Evolutionary conservation across 1,140 invertebrate genomes (phyloP).

Genomic region (Drosophila rhopaloa): DNA sequence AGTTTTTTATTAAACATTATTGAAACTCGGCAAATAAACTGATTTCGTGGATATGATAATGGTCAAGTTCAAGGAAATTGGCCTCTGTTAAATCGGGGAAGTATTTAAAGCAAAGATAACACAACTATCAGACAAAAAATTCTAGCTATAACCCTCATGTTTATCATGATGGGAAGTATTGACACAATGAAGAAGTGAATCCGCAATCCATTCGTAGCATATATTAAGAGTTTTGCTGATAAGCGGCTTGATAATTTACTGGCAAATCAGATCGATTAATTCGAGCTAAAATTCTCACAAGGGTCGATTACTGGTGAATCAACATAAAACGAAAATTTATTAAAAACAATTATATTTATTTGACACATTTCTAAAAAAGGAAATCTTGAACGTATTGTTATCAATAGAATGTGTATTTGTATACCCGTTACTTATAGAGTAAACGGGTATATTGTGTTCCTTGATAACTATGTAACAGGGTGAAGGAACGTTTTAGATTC

Average conservation of each 20-base stretch:
- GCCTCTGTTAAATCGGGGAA: conserved; percentile 4
- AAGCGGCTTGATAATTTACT: background rate
- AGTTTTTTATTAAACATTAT: conserved; percentile 11
- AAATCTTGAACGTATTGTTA: too few species aligned
- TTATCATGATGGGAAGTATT: background rate
- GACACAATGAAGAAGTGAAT: background rate
- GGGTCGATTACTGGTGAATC: background rate
- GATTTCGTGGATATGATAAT: too few species aligned
- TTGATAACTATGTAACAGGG: too few species aligned
- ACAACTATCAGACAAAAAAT: background rate
- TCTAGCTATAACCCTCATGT: background rate
- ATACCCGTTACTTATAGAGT: too few species aligned
- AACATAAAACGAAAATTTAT: too few species aligned
- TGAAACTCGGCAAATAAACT: too few species aligned
- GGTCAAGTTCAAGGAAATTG: conserved; percentile 13
- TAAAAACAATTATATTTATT: too few species aligned
- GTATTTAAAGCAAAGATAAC: conserved; percentile 7
- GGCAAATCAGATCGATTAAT: conserved; percentile 3
- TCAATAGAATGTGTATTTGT: too few species aligned
- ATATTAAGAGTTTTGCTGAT: conserved; percentile 1
- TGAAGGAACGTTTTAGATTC: too few species aligned
- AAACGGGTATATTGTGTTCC: too few species aligned
- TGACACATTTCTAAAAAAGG: too few species aligned
- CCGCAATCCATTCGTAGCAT: background rate
- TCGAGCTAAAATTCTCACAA: background rate